Percentiles rank a stretch among this genome's conserved stretches.
Evolutionary conservation across 2,888 invertebrate species (phyloP).

Genomic region (Trichacis sp.): DNA sequence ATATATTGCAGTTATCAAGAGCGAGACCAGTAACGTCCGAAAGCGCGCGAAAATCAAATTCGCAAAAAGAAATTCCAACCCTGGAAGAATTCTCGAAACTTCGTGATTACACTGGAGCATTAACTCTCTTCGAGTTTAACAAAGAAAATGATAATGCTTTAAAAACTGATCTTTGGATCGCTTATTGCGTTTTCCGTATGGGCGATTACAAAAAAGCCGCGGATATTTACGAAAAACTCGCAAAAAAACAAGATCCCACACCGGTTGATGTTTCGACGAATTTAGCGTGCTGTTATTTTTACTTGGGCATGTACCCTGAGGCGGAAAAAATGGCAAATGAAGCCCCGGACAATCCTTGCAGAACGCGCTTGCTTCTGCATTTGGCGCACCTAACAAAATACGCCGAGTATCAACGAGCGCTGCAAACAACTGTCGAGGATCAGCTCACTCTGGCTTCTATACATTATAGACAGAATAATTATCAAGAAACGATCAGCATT

Average conservation of each 20-base stretch:
- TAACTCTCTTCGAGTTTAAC: constrained; percentile 89
- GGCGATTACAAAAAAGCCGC: constrained; percentile 86
- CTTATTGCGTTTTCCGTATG: constrained; percentile 95
- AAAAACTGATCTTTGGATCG: constrained; percentile 85
- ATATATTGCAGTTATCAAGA: constrained; percentile 71
- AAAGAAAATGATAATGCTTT: constrained; percentile 53
- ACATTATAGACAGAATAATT: constrained; percentile 95
- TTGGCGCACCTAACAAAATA: constrained; percentile 91
- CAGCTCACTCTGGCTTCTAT: constrained; percentile 95
- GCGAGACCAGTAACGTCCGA: constrained; percentile 81
- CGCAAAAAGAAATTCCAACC: constrained; percentile 77
- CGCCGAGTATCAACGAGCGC: constrained; percentile 84
- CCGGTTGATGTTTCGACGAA: constrained; percentile 79
- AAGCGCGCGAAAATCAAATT: constrained; percentile 60
- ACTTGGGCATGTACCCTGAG: constrained; percentile 86
- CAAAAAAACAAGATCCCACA: constrained; percentile 63
- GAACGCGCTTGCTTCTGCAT: constrained; percentile 90
- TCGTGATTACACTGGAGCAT: constrained; percentile 94
- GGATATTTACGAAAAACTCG: constrained; percentile 73
- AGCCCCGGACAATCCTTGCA: constrained; percentile 76
- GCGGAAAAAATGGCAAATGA: constrained; percentile 76
- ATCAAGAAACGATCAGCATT: constrained; percentile 98
- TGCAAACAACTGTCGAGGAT: constrained; percentile 92
- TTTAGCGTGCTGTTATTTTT: constrained; percentile 95
- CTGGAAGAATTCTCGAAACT: constrained; percentile 90